Conservation (phyloP, 2,113 vertebrate species). For the Mobula birostris region DNA sequence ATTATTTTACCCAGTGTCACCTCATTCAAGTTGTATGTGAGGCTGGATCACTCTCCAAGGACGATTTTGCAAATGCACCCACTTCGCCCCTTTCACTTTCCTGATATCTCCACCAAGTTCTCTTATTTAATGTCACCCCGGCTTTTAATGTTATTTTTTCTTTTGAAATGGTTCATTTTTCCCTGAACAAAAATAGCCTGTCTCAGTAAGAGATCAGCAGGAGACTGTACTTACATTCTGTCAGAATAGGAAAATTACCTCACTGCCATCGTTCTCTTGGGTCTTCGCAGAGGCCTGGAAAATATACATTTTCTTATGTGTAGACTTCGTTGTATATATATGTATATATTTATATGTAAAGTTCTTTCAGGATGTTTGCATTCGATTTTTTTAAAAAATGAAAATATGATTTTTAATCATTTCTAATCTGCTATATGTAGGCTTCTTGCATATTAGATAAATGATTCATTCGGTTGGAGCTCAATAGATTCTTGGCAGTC, state of each 20-base stretch:
- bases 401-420: neutral
- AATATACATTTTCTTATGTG: slow-evolving; percentile 26
- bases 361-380: neutral
- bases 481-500: neutral
- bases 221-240: slow-evolving; percentile 34
- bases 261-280: slow-evolving; percentile 15
- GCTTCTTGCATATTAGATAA: neutral
- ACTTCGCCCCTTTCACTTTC: neutral
- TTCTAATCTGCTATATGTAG: neutral
- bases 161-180: slow-evolving; percentile 17
- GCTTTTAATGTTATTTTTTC: neutral
- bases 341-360: too few relatives aligned
- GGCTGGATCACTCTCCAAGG: neutral
- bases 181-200: slow-evolving; percentile 28
- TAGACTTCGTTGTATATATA: neutral
- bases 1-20: neutral
- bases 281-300: neutral
- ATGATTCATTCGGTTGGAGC: neutral
- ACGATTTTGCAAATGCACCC: neutral
- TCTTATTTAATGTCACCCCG: slow-evolving; percentile 7
- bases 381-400: neutral
- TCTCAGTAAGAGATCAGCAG: slow-evolving; percentile 24
- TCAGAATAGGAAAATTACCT: slow-evolving; percentile 19
- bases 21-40: neutral
- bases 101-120: neutral